Evolutionary conservation across 1,140 invertebrate species (phyloP).

Genomic region (Choristoneura fumiferana): DNA sequence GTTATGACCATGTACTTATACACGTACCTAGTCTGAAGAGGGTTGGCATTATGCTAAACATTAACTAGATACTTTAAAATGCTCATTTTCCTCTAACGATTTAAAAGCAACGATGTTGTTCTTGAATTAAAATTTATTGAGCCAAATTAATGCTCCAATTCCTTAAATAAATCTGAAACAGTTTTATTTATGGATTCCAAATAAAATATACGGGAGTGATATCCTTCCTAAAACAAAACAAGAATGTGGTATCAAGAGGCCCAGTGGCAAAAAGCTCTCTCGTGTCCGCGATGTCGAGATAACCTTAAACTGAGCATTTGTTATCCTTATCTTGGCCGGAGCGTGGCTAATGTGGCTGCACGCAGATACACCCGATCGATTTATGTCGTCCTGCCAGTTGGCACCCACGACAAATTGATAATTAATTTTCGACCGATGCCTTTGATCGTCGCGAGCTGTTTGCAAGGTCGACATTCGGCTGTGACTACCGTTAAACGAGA

Average conservation of each 20-base stretch:
- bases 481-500: slow-evolving; percentile 40
- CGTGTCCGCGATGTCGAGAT: slow-evolving; percentile 75
- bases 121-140: too few species aligned
- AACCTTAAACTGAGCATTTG: slow-evolving; percentile 77
- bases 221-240: slow-evolving; percentile 23
- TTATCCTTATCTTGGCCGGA: slow-evolving; percentile 73
- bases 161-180: too few species aligned
- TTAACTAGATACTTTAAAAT: too few species aligned
- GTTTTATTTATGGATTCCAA: slow-evolving; percentile 1
- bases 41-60: neutral
- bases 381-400: slow-evolving; percentile 61
- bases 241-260: slow-evolving; percentile 59
- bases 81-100: too few species aligned
- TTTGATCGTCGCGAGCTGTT: slow-evolving; percentile 73
- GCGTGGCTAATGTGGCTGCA: slow-evolving; percentile 74
- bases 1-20: neutral
- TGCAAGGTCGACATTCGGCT: slow-evolving; percentile 47
- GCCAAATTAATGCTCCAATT: too few species aligned
- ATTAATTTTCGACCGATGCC: slow-evolving; percentile 71
- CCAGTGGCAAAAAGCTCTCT: slow-evolving; percentile 76
- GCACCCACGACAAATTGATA: slow-evolving; percentile 78
- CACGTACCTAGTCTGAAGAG: neutral
- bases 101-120: too few species aligned
- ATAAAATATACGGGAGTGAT: slow-evolving; percentile 15
- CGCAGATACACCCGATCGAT: slow-evolving; percentile 72